These are phyloP conservation scores for Linepithema humile DNA, from an alignment of 1,140 invertebrate genomes.

Conservation along the genomic window DNA sequence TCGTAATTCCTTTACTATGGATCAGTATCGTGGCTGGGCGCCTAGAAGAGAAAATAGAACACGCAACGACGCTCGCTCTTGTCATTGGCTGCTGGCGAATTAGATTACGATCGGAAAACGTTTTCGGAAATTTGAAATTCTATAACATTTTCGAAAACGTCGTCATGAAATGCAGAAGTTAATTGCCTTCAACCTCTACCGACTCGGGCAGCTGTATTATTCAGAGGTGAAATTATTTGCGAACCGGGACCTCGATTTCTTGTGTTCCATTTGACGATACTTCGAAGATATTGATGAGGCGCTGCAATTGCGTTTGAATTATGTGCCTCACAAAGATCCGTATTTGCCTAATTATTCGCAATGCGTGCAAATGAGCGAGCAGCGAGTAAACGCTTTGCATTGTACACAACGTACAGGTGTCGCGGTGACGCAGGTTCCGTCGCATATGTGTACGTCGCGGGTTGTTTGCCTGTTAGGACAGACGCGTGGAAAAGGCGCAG, in stretches of 20 bases:
- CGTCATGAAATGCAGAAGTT: not conserved
- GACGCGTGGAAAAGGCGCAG: not conserved
- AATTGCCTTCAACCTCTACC: not conserved
- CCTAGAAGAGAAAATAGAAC: not conserved
- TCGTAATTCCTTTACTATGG: constrained; percentile 8
- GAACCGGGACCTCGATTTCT: not conserved
- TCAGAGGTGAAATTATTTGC: constrained; percentile 2
- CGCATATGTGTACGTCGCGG: not conserved
- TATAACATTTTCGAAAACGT: too few species aligned
- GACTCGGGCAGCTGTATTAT: not conserved
- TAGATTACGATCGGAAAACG: not conserved
- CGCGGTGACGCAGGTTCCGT: not conserved
- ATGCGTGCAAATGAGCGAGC: not conserved
- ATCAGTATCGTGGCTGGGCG: not conserved
- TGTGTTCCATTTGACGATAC: not conserved
- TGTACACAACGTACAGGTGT: constrained; percentile 11
- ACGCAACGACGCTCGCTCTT: not conserved
- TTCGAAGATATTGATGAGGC: not conserved
- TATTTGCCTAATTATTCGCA: constrained; percentile 35
- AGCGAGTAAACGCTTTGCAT: constrained; percentile 8
- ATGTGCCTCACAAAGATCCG: not conserved
- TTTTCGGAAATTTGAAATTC: not conserved
- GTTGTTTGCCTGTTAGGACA: not conserved
- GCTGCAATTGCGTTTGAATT: not conserved
- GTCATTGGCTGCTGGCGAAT: not conserved